phyloP scores from a whole-genome alignment of 2,113 vertebrate genomes.

The Oncorhynchus keta region DNA sequence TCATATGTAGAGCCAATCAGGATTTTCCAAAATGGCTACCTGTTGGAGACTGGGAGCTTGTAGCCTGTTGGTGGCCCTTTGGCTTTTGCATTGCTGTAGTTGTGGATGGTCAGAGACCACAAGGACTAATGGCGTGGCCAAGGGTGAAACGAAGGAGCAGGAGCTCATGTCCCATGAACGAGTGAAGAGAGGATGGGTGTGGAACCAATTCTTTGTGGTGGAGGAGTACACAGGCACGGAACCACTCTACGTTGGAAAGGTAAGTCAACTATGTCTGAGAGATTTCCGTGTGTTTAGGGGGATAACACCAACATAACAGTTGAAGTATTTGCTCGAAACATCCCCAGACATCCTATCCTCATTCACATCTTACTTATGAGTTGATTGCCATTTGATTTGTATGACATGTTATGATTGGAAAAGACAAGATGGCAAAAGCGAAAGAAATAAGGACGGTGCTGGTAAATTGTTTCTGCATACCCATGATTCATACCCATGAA shows the following conservation, averaged over 20 bases:
- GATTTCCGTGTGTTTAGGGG: neutral
- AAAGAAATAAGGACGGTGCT: too few species aligned
- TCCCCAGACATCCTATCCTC: too few species aligned
- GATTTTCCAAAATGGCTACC: slow-evolving; percentile 64
- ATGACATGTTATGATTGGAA: too few species aligned
- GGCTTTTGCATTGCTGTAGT: slow-evolving; percentile 59
- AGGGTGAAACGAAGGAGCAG: slow-evolving; percentile 56
- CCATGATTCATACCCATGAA: too few species aligned
- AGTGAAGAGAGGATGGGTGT: slow-evolving; percentile 98
- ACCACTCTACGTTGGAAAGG: slow-evolving; percentile 97
- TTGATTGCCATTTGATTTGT: too few species aligned
- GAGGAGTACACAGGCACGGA: slow-evolving; percentile 98
- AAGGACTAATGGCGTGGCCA: slow-evolving; percentile 66
- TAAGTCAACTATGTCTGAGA: slow-evolving; percentile 53
- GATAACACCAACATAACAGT: too few species aligned
- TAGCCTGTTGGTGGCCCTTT: slow-evolving; percentile 54
- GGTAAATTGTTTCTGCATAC: too few species aligned
- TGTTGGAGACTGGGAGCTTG: slow-evolving; percentile 55
- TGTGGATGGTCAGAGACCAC: slow-evolving; percentile 50
- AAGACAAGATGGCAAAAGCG: too few species aligned
- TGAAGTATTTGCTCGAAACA: too few species aligned
- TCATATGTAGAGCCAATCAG: slow-evolving; percentile 58
- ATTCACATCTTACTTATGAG: too few species aligned
- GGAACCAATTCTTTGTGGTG: slow-evolving; percentile 99
- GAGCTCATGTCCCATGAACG: slow-evolving; percentile 72